Evolutionary conservation across 2,797 vertebrate genomes (phyloP), one percentile per base, ranked within the genome.

Genomic region (Cetoscarus ocellatus): DNA sequence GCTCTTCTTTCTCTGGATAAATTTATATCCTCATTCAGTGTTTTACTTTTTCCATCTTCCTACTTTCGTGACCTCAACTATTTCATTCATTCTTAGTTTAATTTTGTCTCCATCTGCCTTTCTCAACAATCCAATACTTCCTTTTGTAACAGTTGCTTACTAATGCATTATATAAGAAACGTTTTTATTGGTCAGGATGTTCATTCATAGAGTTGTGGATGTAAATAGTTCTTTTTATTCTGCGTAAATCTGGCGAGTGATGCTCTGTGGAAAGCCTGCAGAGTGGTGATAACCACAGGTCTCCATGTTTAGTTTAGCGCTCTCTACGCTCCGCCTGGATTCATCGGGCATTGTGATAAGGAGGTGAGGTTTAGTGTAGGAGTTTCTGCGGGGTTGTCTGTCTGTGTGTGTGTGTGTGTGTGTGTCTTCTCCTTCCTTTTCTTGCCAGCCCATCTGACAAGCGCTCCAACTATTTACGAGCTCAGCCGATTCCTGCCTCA

Each of bases 401-500:
- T 72, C 27, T 56, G 80, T 70, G 73, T 61, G 36, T 55, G 58
- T 59, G 69, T 45, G 69, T 72, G 27, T 54, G 80, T 70, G 70
- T 58, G 80, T 68, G 73, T 53, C 54, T 43, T 61, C 50, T 56
- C 59, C 45, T 62, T 36, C 39, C 49, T 59, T 15, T 35, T 73
- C 60, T 48, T 69, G 72, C 70, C 80, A 78, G 71, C 70, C 80
- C 43, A 71, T 87, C 83, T 93, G 88, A 92, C 86, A 91, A 89
- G 86, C 82, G 83, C 91, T 88, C 73, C 78, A 90, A 91, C 79
- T 92, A 94, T 93, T 92, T 93, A 92, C 88, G 67, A 91, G 87
- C 91, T 93, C 92, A 91, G 89, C 83, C 88, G 71, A 93, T 93
- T 93, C 88, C 90, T 88, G 84, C 84, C 89, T 92, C 91, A 83